A percentile compares a stretch with the other conserved stretches of the same genome.
phyloP scores from a whole-genome alignment of 2,113 vertebrate genomes.

The Odocoileus virginianus region DNA sequence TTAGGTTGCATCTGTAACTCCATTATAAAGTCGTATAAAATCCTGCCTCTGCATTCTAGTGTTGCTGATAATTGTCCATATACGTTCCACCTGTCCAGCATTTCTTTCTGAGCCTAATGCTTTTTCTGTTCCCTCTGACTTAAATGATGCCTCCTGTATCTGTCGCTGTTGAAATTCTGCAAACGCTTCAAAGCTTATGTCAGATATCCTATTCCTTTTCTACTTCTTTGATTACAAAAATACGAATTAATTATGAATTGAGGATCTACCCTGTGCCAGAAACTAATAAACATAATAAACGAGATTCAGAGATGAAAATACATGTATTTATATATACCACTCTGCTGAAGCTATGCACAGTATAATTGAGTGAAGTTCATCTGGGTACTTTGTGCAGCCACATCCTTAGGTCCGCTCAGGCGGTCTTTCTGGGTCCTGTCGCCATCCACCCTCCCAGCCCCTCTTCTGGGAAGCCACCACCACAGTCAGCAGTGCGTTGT shows the following conservation, averaged over 20 bases:
- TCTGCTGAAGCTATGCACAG: neutral
- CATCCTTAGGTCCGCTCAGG: neutral
- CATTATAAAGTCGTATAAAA: neutral
- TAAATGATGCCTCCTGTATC: neutral
- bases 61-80: neutral
- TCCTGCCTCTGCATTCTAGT: neutral
- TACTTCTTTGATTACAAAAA: neutral
- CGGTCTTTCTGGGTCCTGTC: neutral
- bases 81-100: accelerated
- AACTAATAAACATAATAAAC: neutral
- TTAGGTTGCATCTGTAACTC: neutral
- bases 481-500: neutral
- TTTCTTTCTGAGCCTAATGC: neutral
- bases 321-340: neutral
- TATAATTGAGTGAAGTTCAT: neutral
- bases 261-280: neutral
- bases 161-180: neutral
- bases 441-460: neutral
- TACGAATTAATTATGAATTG: neutral
- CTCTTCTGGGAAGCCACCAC: neutral
- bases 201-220: neutral
- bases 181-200: neutral
- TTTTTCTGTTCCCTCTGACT: neutral
- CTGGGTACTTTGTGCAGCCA: neutral
- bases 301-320: neutral